A percentile compares a stretch with the other conserved stretches of the same genome.
These are phyloP conservation scores for Celastrina argiolus DNA, from an alignment of 2,888 invertebrate species.

Conservation along the genomic window DNA sequence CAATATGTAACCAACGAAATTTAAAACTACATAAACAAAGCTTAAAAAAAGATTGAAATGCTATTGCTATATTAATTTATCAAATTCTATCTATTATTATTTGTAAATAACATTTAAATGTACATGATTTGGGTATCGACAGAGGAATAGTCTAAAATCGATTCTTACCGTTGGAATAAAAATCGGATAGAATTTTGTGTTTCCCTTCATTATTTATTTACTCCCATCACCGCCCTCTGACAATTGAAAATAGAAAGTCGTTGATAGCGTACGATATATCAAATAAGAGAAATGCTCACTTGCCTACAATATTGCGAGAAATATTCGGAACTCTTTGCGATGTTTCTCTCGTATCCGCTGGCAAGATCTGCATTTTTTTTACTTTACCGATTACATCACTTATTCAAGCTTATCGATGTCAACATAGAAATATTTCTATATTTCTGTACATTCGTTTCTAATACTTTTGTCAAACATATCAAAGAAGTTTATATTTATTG, in stretches of 20 bases:
- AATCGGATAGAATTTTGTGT: slow-evolving; percentile 34
- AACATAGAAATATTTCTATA: neutral
- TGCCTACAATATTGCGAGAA: slow-evolving; percentile 54
- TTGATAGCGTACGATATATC: slow-evolving; percentile 44
- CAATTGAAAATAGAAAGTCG: slow-evolving; percentile 33
- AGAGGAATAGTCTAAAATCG: slow-evolving; percentile 8
- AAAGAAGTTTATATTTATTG: neutral
- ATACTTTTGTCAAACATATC: neutral
- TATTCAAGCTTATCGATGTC: slow-evolving; percentile 40
- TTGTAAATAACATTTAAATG: neutral
- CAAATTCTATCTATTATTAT: neutral
- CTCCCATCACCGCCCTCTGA: slow-evolving; percentile 31
- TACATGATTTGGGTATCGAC: slow-evolving; percentile 2
- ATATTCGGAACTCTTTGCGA: slow-evolving; percentile 63
- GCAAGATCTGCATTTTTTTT: slow-evolving; percentile 56
- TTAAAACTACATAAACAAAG: neutral
- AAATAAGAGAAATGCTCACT: slow-evolving; percentile 51
- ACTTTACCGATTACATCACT: slow-evolving; percentile 46
- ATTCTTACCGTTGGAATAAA: slow-evolving; percentile 22
- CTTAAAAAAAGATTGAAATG: no score
- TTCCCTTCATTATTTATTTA: slow-evolving; percentile 38
- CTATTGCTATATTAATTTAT: no score
- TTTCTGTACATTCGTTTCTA: neutral
- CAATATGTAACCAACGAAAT: no score
- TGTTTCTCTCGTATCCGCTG: slow-evolving; percentile 51